Base-by-base conservation (phyloP, 2,888 invertebrate species). In the Agonopterix arenella region DNA sequence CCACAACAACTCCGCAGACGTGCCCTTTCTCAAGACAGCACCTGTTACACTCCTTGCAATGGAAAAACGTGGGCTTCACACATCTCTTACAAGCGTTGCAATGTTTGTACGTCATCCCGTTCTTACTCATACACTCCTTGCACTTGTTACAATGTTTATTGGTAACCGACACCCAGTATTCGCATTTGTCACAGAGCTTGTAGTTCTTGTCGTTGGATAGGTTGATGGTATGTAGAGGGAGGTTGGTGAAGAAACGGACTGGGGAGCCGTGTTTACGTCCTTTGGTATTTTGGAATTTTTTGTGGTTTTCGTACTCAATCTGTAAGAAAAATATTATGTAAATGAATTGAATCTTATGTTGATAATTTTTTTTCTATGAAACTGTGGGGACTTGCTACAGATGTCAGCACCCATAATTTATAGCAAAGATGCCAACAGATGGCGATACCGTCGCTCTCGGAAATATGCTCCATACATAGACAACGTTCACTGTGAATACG, bases 211-310 rank as follows among this genome's bases (percentile, higher is more conserved):
- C 81, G 3, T 84, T 80, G 0, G 88, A 84, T 28, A 89, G 57
- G 52, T 84, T 77, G 16, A 90, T 81, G 1, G 86, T 90, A 45
- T 79, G 64, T 1, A 91, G 74, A 0, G 92, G 90, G 13, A 97
- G 80, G 76, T 97, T 97, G 1, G 97, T 97, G 69, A 96, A 98
- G 60, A 98, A 92, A 10, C 98, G 90, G 1, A 97, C 95, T 0
- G 97, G 96, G 0, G 97, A 97, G 0, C 95, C 95, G 36, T 92
- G 86, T 70, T 94, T 94, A 38, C 93, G 90, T 1, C 92, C 94
- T 16, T 91, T 91, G 38, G 89, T 81, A 57, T 90, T 91, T 61
- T 92, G 90, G 78, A 95, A 96, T 60, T 93, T 88, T 44, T 91
- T 90, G 82, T 96, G 96, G 80, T 96, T 96, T 48, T 92, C 92